These are phyloP conservation scores for Rhizoglyphus robini DNA, from an alignment of 1,140 invertebrate species.

Conservation along the genomic window DNA sequence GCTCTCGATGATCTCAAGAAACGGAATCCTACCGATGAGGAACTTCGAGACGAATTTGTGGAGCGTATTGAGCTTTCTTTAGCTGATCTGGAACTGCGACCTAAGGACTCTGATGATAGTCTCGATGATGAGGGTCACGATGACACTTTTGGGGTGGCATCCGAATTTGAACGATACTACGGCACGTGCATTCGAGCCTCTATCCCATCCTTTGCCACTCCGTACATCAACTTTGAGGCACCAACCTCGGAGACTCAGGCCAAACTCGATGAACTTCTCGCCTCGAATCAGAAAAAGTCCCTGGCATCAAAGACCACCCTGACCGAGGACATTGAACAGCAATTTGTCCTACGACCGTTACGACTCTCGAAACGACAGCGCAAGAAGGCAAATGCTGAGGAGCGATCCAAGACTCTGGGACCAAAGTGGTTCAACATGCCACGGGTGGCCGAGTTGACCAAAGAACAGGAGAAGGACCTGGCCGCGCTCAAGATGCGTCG, in stretches of 20 bases:
- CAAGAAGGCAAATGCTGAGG: slow-evolving; percentile 21
- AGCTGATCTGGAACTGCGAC: neutral
- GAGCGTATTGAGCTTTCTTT: neutral
- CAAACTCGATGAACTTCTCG: neutral
- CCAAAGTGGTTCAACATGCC: slow-evolving; percentile 71
- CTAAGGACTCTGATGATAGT: neutral
- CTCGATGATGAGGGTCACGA: neutral
- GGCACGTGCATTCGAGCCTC: neutral
- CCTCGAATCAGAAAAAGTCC: neutral
- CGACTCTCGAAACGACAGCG: neutral
- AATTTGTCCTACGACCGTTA: slow-evolving; percentile 4
- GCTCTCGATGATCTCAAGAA: neutral
- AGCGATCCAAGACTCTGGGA: slow-evolving; percentile 61
- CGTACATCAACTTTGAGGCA: slow-evolving; percentile 2
- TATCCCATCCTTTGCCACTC: neutral
- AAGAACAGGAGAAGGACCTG: slow-evolving; percentile 71
- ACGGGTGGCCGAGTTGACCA: slow-evolving; percentile 62
- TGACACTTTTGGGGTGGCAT: neutral
- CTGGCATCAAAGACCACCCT: neutral
- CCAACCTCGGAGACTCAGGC: neutral
- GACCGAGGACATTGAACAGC: slow-evolving; percentile 15
- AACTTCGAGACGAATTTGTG: neutral
- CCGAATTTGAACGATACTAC: neutral
- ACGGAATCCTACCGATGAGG: neutral
- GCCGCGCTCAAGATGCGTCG: slow-evolving; percentile 78